Base-by-base conservation (phyloP, 2,888 invertebrate genomes). In the Trimorus sp. region DNA sequence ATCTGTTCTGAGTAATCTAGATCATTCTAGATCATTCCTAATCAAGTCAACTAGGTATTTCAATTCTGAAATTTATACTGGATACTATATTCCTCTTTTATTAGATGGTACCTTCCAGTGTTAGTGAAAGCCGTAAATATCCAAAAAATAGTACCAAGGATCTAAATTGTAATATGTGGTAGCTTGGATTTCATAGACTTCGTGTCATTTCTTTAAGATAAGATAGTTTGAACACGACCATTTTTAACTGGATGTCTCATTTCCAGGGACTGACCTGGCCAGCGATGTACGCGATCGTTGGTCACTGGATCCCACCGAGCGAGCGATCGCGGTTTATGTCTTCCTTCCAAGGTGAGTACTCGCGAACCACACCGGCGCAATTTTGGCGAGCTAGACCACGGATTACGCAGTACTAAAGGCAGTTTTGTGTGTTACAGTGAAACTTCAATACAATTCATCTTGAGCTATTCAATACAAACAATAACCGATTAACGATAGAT, bases 291-390 rank as follows among this genome's bases (percentile, higher is more conserved):
- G 95, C 95, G 0, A 92, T 95, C 76, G 95, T 95, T 38, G 95
- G 95, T 4, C 94, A 94, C 85, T 95, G 95, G 95, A 95, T 95
- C 82, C 95, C 95, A 8, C 92, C 94, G n/a, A 93, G 93, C 7
- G 95, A 95, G 89, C 92, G 95, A 66, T 95, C 95, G 68, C 93
- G 95, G 73, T 95, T 95, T 89, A 95, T 95, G 95, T 95, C 95
- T 58, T 95, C 95, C 88, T 95, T 95, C 90, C 94, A 95, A 94
- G 94, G 94, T 94, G 90, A 89, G 87, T 84, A 26, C 38, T 16
- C 58, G 8, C 45, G 9, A 49, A 56, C 58, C 53, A 68, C 42
- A 62, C 38, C 11, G 36, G 53, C 12, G 56, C 68, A 62, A 59
- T 66, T 40, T 70, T 12, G 37, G 62, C 54, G 69, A 79, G 37